Evolutionary conservation across 2,797 vertebrate genomes (phyloP), one percentile per base, ranked within the genome.

Genomic region (Anabacerthia variegaticeps): DNA sequence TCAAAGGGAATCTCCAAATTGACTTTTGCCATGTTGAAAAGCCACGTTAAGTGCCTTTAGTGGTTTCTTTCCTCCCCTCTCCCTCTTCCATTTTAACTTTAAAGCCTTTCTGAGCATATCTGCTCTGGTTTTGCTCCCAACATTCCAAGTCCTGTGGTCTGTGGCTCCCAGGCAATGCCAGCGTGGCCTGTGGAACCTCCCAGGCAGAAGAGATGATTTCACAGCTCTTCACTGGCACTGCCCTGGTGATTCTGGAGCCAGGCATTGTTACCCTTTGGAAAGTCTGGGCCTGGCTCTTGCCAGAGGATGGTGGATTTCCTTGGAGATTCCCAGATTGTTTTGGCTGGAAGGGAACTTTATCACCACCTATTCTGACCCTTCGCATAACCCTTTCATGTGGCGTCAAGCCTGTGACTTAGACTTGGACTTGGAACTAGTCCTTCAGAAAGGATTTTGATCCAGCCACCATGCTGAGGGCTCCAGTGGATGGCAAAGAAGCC

Each of bases 191-290:
- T 78, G 4, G 14, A 97, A 66, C 90, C 83, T 97, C 85, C 93
- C 88, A 92, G 44, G 88, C 90, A 94, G 88, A 86, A 81, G 69
- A 86, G 92, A 86, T 94, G 73, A 91, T 95, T 95, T 88, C 82
- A 83, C 51, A 68, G 89, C 59, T 55, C 76, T 90, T 94, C 58
- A 58, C 34, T 75, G 78, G 88, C 20, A 0, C 83, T 95, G 68
- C 43, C 66, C 68, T 3, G 4, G 34, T 2, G 0, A 30, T 85
- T 56, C 77, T 88, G 58, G 76, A 96, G 94, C 90, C 90, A 94
- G 85, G 39, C 90, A 88, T 90, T 92, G 88, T 95, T 95, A n/a
- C n/a, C 12, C n/a, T 92, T 83, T 0, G 0, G 62, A 84, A 90
- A 90, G 76, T 65, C 83, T 95, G 46, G 58, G 78, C 73, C 46